A percentile compares a stretch with the other conserved stretches of the same genome.
phyloP scores from a whole-genome alignment of 1,140 invertebrate species.

The Thalassaphorura encarpata region DNA sequence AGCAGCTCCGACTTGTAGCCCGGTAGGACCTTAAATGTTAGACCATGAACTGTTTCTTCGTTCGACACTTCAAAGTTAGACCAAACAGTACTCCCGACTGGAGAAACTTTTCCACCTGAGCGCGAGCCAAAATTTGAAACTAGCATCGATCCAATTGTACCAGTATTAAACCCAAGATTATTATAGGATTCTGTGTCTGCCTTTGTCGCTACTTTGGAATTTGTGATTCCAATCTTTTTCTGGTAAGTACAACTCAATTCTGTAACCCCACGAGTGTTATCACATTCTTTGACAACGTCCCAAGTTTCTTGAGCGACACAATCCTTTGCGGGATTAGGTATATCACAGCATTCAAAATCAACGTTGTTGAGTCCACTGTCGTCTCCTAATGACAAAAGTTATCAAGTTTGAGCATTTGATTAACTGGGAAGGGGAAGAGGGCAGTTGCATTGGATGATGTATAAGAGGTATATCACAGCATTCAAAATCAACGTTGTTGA shows the following conservation, averaged over 20 bases:
- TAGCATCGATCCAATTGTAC: not conserved
- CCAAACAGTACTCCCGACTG: not conserved
- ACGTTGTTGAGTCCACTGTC: conserved; percentile 19
- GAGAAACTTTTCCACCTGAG: too few relatives aligned
- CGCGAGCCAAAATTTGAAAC: not conserved
- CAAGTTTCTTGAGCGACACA: not conserved
- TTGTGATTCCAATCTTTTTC: not conserved
- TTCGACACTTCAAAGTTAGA: not conserved
- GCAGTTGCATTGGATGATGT: too few relatives aligned
- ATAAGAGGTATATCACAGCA: conserved; percentile 15
- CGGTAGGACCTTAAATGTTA: not conserved
- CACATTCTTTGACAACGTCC: not conserved
- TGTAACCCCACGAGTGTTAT: not conserved
- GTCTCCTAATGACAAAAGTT: conserved; percentile 9
- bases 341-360: conserved; percentile 18
- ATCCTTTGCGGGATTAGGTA: conserved; percentile 5
- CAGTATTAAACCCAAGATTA: not conserved
- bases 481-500: conserved; percentile 21
- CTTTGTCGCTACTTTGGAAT: not conserved
- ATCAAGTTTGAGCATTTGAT: not conserved
- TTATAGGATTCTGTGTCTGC: not conserved
- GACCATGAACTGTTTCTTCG: not conserved
- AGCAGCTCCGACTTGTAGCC: not conserved
- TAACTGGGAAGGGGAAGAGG: too few relatives aligned
- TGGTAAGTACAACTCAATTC: not conserved